These are phyloP conservation scores for Temnopleurus reevesii DNA, from an alignment of 53 echinoderm and acorn worm genomes.

Conservation along the genomic window DNA sequence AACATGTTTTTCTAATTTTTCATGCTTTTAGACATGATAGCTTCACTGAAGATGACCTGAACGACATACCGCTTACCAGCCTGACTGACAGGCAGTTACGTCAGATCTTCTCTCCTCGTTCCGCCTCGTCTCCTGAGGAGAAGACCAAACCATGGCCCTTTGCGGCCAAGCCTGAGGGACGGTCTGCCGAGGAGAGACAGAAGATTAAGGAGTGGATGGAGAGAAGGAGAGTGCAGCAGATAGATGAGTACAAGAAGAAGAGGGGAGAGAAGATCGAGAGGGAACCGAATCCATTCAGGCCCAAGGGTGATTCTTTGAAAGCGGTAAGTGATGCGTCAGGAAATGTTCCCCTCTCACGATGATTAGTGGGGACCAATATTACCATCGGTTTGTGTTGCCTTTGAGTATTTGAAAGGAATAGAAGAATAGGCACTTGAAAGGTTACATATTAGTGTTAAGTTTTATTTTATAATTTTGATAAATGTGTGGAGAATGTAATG, in stretches of 20 bases:
- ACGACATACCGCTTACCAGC: slow-evolving; percentile 41
- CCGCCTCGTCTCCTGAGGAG: slow-evolving; percentile 53
- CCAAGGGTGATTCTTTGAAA: not conserved
- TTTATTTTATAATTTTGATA: no score
- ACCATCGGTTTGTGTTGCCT: no score
- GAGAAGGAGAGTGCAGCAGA: slow-evolving; percentile 56
- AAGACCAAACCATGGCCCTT: slow-evolving; percentile 57
- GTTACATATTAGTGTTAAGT: no score
- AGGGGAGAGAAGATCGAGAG: slow-evolving; percentile 64
- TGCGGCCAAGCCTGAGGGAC: slow-evolving; percentile 62
- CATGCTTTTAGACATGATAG: slow-evolving; percentile 23
- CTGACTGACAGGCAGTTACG: slow-evolving; percentile 71
- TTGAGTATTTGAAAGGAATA: no score
- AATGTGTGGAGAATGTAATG: no score
- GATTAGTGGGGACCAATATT: no score
- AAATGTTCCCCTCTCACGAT: no score
- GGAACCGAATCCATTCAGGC: slow-evolving; percentile 69
- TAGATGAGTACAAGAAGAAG: slow-evolving; percentile 74
- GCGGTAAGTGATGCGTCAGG: no score
- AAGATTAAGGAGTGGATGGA: slow-evolving; percentile 76
- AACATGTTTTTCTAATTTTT: no score
- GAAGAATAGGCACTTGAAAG: no score
- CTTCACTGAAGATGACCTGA: slow-evolving; percentile 32
- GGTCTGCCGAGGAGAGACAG: slow-evolving; percentile 62
- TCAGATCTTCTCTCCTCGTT: slow-evolving; percentile 73